Evolutionary conservation across 2,113 vertebrate genomes (phyloP), one percentile per base, ranked within the genome.

Genomic region (Dicaeum eximium): DNA sequence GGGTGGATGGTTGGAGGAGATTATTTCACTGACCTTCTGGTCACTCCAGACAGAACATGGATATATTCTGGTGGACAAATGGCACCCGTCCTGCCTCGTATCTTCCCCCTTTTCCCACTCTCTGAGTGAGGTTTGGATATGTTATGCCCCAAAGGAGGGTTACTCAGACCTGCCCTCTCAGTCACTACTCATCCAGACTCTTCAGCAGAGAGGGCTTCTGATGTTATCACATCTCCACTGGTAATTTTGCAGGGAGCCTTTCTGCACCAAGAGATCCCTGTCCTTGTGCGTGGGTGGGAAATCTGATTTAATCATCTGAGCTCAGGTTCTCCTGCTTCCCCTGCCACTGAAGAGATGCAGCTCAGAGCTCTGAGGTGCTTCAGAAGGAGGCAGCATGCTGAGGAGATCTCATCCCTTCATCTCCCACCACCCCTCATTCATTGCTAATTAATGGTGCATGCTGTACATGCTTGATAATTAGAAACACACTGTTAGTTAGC

Each of bases 381-480:
- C 56, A 75, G 84, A 85, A 44, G 65, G 81, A 95, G 40, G 75
- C 62, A 96, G 64, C 71, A 66, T 61, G 48, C 88, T 94, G 93
- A 84, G 87, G 86, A 87, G 67, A 82, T 77, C 90, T 61, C 17
- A 58, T 72, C 40, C 48, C 47, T 69, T 83, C 19, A 8, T 86
- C 67, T 95, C 71, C 81, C 54, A 84, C 93, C 50, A 84, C 94
- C 77, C 71, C 75, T 96, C 60, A 35, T 87, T 79, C 79, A 95
- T 85, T 90, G 90, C 95, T 96, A 95, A 93, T 97, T 91, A 88
- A 65, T 42, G 4, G 45, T 73, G 92, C 91, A 31, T 35, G 37
- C 85, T 17, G 15, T 70, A 64, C 62, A 64, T 30, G 11, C 73
- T 87, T 56, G 71, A 42, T 92, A 94, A 95, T 95, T 95, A 94